Base-by-base conservation (phyloP, 2,797 vertebrate genomes). In the Acanthis flammea region DNA sequence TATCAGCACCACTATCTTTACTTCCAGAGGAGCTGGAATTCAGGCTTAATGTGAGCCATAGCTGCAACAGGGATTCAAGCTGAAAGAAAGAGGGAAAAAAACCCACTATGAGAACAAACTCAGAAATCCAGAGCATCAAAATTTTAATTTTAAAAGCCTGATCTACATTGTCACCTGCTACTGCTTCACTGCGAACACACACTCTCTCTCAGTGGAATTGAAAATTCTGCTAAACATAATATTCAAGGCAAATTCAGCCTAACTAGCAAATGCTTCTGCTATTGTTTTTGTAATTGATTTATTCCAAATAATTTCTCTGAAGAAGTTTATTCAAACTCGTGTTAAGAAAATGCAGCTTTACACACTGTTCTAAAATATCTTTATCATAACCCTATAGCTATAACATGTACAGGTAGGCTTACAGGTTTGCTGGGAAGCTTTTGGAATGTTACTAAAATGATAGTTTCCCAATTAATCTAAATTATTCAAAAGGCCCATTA, bases 1-100 rank as follows among this genome's bases (percentile, higher is more conserved):
- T 98, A 95, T 99, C 99, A n/a, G 98, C 98, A 37, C 98, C 98
- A 30, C 95, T 98, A 62, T 99, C 99, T 92, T 99, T 99, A 47
- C 96, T 98, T 90, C 98, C 98, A 61, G 97, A 97, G 17, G 99
- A 98, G 90, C 98, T 98, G 6, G 99, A 99, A 98, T 99, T 99
- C 80, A 99, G 98, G 96, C 99, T 99, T 97, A 99, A 98, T 33
- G 99, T 99, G 95, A 99, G 98, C 99, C 99, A 99, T 72, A 99
- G 98, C 90, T 99, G 99, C 86, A 99, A 98, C 81, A 99, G 97
- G 14, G 99, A 99, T 97, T 99, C 99, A 97, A 99, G 98, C 99
- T 99, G 95, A 27, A 90, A 95, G 92, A 73, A 81, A 81, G 4
- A 7, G 47, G 72, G 6, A 44, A 60, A 88, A 41, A 89, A 54